phyloP scores from a whole-genome alignment of 2,888 invertebrate species.

The Hymenopus coronatus region DNA sequence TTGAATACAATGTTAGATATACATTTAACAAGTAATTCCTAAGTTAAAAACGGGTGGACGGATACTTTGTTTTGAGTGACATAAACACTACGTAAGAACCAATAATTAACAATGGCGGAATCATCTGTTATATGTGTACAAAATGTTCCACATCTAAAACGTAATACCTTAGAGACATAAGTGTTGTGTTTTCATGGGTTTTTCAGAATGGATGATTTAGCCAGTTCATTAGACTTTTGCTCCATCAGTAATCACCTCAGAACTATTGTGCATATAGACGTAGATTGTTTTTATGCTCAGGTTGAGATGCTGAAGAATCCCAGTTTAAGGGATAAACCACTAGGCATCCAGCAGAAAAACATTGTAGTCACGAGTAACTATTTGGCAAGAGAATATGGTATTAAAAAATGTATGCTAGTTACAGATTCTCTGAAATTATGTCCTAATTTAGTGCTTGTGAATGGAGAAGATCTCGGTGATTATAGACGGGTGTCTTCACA shows the following conservation, averaged over 20 bases:
- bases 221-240: slow-evolving; percentile 3
- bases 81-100: not conserved
- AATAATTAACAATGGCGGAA: not conserved
- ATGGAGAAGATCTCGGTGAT: slow-evolving; percentile 78
- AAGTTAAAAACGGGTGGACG: too few relatives aligned
- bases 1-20: not conserved
- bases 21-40: too few relatives aligned
- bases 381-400: slow-evolving; percentile 69
- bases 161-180: not conserved
- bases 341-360: slow-evolving; percentile 82
- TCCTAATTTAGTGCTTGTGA: slow-evolving; percentile 70
- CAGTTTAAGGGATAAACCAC: slow-evolving; percentile 60
- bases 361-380: slow-evolving; percentile 84
- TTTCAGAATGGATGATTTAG: slow-evolving; percentile 16
- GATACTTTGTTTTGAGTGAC: too few relatives aligned
- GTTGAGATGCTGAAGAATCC: slow-evolving; percentile 77
- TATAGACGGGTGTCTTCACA: slow-evolving; percentile 77
- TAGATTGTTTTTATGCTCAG: slow-evolving; percentile 85
- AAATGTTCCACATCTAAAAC: not conserved
- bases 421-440: slow-evolving; percentile 72
- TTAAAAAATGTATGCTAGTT: slow-evolving; percentile 74
- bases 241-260: slow-evolving; percentile 53
- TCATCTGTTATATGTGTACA: not conserved
- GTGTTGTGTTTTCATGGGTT: not conserved
- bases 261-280: slow-evolving; percentile 75